Conservation (phyloP, 2,888 invertebrate species). For the Rhodophaea formosa region DNA sequence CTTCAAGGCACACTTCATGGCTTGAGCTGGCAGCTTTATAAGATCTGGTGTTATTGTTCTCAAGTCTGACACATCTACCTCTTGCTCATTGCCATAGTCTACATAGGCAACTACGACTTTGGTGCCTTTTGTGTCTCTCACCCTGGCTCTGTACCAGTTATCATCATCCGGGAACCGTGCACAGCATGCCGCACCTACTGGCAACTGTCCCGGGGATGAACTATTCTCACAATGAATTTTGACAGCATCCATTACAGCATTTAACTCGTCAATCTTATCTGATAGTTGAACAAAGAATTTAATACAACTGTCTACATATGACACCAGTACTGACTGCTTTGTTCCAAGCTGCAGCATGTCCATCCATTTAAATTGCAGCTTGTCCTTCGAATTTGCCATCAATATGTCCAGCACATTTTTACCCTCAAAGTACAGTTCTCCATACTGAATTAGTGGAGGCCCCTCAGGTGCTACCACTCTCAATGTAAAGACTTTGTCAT, state of each 20-base stretch:
- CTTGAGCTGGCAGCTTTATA: conserved; percentile 85
- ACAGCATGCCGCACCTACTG: conserved; percentile 85
- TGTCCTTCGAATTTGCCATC: conserved; percentile 62
- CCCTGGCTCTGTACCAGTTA: conserved; percentile 95
- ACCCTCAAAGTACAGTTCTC: conserved; percentile 84
- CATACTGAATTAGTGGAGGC: conserved; percentile 87
- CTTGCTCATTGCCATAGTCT: conserved; percentile 97
- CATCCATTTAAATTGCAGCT: conserved; percentile 63
- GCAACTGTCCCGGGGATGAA: conserved; percentile 67
- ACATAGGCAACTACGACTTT: conserved; percentile 90
- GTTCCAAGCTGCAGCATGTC: conserved; percentile 59
- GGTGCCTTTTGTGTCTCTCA: conserved; percentile 82
- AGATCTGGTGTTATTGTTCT: conserved; percentile 84
- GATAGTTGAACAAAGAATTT: conserved; percentile 88
- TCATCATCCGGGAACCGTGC: conserved; percentile 90
- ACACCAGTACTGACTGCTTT: conserved; percentile 79
- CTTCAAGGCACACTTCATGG: conserved; percentile 88
- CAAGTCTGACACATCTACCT: conserved; percentile 82
- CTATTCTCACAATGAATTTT: conserved; percentile 81
- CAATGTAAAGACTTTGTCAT: conserved; percentile 82
- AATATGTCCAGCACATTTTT: conserved; percentile 82
- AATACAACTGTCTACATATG: conserved; percentile 85
- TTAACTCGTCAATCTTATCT: conserved; percentile 80
- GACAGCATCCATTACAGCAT: conserved; percentile 85
- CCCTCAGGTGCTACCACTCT: conserved; percentile 86